Evolutionary conservation across 1,140 invertebrate genomes (phyloP), one percentile per base, ranked within the genome.

Genomic region (Gonatopus flavifemur): DNA sequence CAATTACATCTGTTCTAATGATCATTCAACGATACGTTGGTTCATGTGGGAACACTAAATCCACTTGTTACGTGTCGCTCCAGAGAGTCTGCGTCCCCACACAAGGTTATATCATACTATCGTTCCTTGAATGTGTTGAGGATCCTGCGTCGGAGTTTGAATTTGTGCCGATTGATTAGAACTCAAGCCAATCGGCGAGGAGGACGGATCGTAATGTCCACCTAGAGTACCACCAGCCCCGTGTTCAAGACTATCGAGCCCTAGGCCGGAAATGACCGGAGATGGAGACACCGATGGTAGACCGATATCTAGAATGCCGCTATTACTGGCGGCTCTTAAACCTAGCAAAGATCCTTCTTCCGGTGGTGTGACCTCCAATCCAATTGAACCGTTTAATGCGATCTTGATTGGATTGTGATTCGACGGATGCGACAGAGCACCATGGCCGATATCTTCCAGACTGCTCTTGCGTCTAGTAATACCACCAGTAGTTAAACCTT

Each of bases 61-160:
- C 84, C 85, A 86, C 66, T 85, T 86, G 63, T 86, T 88, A 71
- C 84, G 80, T 22, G 84, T 67, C 47, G 81, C 81, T 78, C 84
- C 83, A 76, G 83, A 84, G 58, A 84, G 78, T 76, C 88, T 83
- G 76, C 88, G 86, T 83, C 88, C 88, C 88, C 88, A 90, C 88
- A 90, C 90, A 33, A 90, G 86, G 82, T 91, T 86, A 82, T 91
- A 90, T 93, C 88, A 93, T 90, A 93, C 90, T 70, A 93, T 91
- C 66, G 90, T 92, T 54, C 90, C 90, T 75, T 91, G 89, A 48
- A 92, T 77, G 62, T 90, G 86, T 62, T 89, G 87, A 1, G 87
- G 84, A 63, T 89, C 88, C 19, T 84, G 81, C 3, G 78, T 67
- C 30, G 77, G 62, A 24, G 69, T 55, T 13, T 71, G 68, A 20